Conservation (phyloP, 2,797 vertebrate species). For the Setipinna tenuifilis region DNA sequence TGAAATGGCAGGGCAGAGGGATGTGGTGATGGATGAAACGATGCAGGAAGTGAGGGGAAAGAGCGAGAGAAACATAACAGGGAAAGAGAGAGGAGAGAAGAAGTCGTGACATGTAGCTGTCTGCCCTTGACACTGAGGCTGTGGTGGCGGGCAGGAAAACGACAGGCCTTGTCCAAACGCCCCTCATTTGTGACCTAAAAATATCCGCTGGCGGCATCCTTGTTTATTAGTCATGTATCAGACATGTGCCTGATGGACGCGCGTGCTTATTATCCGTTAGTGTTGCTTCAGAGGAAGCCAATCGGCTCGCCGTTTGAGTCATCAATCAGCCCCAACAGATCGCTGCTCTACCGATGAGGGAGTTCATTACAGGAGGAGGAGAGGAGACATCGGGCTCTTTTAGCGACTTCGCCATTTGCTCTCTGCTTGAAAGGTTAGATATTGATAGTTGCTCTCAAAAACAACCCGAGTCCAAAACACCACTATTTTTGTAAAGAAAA, state of each 20-base stretch:
- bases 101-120: slow-evolving; percentile 79
- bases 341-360: slow-evolving; percentile 20
- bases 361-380: not conserved
- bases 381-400: not conserved
- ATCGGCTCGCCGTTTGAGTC: slow-evolving; percentile 67
- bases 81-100: not conserved
- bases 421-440: slow-evolving; percentile 17
- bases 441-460: slow-evolving; percentile 22
- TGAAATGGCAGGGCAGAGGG: not conserved
- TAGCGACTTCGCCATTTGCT: not conserved
- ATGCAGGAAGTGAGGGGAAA: not conserved
- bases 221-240: slow-evolving; percentile 80
- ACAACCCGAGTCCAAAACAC: not conserved
- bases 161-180: slow-evolving; percentile 64
- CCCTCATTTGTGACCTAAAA: slow-evolving; percentile 71
- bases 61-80: not conserved
- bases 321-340: slow-evolving; percentile 62
- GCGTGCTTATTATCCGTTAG: slow-evolving; percentile 80
- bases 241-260: slow-evolving; percentile 71
- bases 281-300: slow-evolving; percentile 75
- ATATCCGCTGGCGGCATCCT: slow-evolving; percentile 64
- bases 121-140: slow-evolving; percentile 80
- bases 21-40: not conserved
- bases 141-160: slow-evolving; percentile 80
- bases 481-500: not conserved